Base-by-base conservation (phyloP, 2,888 invertebrate genomes). In the Amphipyra berbera region DNA sequence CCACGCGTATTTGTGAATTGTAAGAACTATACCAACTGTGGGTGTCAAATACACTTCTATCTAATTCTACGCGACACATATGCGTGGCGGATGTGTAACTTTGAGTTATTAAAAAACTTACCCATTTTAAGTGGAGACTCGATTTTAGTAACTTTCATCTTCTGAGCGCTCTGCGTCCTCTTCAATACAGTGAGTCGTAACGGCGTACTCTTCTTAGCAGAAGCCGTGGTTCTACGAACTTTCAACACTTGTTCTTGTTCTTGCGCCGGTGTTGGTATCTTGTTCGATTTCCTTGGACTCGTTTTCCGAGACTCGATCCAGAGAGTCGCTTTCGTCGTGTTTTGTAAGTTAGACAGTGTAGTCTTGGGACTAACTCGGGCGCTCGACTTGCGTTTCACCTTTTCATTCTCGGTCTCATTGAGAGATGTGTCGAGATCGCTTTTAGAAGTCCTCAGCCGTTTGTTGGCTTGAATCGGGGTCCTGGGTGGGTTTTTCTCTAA, bases 241-340 rank as follows among this genome's bases (percentile, higher is more conserved):
- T 35, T 33, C 27, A 6, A 21, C 53, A 38, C 21, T 21, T 21
- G 21, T 21, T 21, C 3, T 21, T 21, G 55, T 46, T 41, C 15
- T 12, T 4, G 49, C 27, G 42, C 37, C 10, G 66, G 61, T 30
- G 61, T 30, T 6, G 38, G 48, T 35, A 45, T 4, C 64, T 54
- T 61, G 5, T 10, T 30, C n/a, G 60, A 48, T 38, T 67, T 79
- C 50, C 81, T 59, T 0, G 85, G 84, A 21, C 81, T 81, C 4
- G 67, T 59, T 80, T 89, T 89, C 12, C 92, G 81, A 0, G 91
- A 91, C 79, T 91, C 90, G 46, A 92, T 91, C 93, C 93, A 93
- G 33, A 88, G 80, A 30, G 87, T 81, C 2, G 93, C 93, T 65
- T 91, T 88, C 0, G 90, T 90, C 0, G 89, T 84, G 64, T 62